Evolutionary conservation across 2,888 invertebrate species (phyloP).

Genomic region (Elgonia sp.): DNA sequence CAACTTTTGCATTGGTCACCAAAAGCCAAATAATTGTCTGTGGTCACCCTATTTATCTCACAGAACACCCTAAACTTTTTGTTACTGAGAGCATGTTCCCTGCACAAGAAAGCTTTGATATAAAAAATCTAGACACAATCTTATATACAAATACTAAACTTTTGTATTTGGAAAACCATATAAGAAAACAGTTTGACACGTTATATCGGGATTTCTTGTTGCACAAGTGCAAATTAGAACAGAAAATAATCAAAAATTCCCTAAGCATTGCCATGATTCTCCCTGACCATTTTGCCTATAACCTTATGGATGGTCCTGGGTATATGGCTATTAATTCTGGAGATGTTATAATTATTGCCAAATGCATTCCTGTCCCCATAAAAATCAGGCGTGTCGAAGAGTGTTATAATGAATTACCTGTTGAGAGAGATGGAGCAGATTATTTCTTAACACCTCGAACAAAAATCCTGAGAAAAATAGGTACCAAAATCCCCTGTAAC

Average conservation of each 20-base stretch:
- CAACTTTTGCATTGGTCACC: too few species aligned
- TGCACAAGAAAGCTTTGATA: too few species aligned
- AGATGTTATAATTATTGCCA: background rate
- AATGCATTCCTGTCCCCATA: background rate
- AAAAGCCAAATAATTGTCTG: too few species aligned
- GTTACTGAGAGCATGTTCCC: too few species aligned
- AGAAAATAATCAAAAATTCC: slow-evolving; percentile 78
- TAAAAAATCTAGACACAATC: slow-evolving; percentile 70
- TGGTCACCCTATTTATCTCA: too few species aligned
- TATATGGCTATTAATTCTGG: background rate
- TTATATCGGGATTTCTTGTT: slow-evolving; percentile 77
- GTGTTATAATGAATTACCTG: slow-evolving; percentile 10
- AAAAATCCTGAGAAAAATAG: too few species aligned
- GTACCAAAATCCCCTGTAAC: too few species aligned
- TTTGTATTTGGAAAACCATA: slow-evolving; percentile 78
- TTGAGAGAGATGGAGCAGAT: background rate
- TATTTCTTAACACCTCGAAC: background rate
- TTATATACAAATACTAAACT: slow-evolving; percentile 78
- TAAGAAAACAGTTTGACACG: slow-evolving; percentile 69
- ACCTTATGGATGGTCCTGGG: slow-evolving; percentile 20
- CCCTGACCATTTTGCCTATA: slow-evolving; percentile 5
- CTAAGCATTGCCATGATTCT: slow-evolving; percentile 75
- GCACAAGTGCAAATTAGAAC: slow-evolving; percentile 77
- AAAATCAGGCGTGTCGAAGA: background rate
- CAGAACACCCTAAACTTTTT: too few species aligned